These are phyloP conservation scores for Hydrotaea cyrtoneurina DNA, from an alignment of 2,888 invertebrate genomes.

Conservation along the genomic window DNA sequence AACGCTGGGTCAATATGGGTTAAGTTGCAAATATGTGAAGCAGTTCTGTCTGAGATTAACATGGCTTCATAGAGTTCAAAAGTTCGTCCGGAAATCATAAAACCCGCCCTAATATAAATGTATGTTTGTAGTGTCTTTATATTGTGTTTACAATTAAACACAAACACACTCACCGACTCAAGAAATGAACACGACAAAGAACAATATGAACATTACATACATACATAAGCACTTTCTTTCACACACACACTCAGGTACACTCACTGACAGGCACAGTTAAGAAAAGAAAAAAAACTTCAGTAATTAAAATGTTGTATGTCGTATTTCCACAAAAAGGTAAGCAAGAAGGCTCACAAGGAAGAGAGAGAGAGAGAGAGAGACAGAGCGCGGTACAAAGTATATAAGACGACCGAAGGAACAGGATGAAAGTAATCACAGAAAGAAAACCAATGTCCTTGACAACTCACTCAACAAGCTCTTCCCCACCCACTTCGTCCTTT, in stretches of 20 bases:
- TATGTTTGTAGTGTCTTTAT: background rate
- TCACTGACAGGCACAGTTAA: background rate
- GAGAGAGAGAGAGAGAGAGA: background rate
- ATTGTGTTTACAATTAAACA: background rate
- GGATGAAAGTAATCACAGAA: slow-evolving; percentile 29
- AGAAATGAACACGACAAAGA: background rate
- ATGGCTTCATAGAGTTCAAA: no score
- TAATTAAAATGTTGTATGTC: slow-evolving; percentile 65
- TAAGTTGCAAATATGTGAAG: no score
- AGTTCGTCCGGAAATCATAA: no score
- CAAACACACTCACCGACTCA: background rate
- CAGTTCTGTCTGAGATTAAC: no score
- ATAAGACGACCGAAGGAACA: background rate
- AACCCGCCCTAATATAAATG: no score
- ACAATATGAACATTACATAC: background rate
- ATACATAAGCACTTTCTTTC: background rate
- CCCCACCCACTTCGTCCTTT: slow-evolving; percentile 16
- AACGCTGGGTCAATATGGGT: no score
- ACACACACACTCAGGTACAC: background rate
- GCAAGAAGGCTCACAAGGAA: background rate
- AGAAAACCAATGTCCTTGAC: slow-evolving; percentile 60
- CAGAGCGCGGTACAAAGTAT: no score
- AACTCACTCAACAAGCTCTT: slow-evolving; percentile 40
- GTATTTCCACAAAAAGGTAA: slow-evolving; percentile 50
- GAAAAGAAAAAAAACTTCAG: slow-evolving; percentile 46